Conservation (phyloP, 2,113 vertebrate genomes). For the Melanotaenia duboulayi region DNA sequence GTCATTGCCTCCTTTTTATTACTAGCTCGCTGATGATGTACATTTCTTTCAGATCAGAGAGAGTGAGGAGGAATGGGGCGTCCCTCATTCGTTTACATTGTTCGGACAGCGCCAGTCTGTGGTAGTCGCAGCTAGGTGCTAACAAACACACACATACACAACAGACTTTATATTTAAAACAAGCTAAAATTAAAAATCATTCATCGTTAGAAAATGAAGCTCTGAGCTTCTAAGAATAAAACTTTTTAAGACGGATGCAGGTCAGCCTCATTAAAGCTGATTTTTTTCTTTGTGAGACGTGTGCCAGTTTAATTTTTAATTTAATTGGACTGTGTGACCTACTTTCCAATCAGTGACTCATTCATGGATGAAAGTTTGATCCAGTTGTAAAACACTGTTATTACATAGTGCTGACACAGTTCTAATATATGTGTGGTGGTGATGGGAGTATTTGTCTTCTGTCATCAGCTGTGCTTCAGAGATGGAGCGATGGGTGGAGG, state of each 20-base stretch:
- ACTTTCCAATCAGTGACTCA: slow-evolving; percentile 17
- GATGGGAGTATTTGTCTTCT: not conserved
- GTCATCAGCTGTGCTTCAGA: slow-evolving; percentile 85
- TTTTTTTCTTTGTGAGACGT: not conserved
- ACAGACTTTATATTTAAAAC: not conserved
- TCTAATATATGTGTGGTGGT: not conserved
- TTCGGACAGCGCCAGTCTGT: slow-evolving; percentile 92
- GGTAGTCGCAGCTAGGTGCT: slow-evolving; percentile 93
- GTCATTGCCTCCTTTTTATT: not conserved
- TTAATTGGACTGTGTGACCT: slow-evolving; percentile 10
- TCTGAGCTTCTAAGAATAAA: not conserved
- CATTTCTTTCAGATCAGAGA: slow-evolving; percentile 86
- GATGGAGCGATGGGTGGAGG: slow-evolving; percentile 97
- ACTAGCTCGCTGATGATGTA: not conserved
- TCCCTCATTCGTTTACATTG: slow-evolving; percentile 94
- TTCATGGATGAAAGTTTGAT: slow-evolving; percentile 9
- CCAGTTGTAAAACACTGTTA: not conserved
- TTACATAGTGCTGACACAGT: not conserved
- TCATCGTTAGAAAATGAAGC: too few relatives aligned
- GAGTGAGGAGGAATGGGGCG: slow-evolving; percentile 96
- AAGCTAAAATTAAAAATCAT: too few relatives aligned
- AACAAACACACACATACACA: not conserved
- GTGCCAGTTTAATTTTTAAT: not conserved
- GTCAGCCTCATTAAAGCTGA: slow-evolving; percentile 26
- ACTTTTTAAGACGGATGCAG: not conserved